Conservation (phyloP, 2,797 vertebrate genomes). For the Sternarchorhynchus goeldii region DNA sequence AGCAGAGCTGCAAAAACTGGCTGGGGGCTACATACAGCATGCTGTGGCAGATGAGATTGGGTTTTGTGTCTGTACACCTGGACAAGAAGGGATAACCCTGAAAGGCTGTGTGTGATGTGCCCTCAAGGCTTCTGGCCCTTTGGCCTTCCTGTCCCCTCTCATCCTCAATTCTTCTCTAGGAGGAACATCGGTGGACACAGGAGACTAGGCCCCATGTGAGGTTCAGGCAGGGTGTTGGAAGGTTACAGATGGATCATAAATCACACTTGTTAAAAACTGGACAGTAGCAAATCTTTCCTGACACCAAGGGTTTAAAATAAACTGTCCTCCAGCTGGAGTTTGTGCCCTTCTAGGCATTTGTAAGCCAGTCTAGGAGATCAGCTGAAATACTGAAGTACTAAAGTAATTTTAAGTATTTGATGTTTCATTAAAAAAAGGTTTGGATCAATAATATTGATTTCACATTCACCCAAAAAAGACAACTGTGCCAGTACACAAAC, state of each 20-base stretch:
- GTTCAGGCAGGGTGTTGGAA: slow-evolving; percentile 15
- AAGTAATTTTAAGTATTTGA: no score
- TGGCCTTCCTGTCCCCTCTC: not conserved
- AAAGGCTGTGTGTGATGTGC: slow-evolving; percentile 44
- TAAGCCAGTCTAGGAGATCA: no score
- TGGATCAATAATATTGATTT: no score
- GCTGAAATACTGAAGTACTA: no score
- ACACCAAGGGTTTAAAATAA: not conserved
- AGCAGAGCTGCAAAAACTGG: slow-evolving; percentile 38
- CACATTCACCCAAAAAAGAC: no score
- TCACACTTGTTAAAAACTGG: not conserved
- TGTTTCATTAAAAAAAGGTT: no score
- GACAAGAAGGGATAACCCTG: slow-evolving; percentile 40
- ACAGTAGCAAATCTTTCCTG: not conserved
- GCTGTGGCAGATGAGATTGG: slow-evolving; percentile 57
- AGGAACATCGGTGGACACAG: not conserved
- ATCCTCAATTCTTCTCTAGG: slow-evolving; percentile 9
- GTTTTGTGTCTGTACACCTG: slow-evolving; percentile 35
- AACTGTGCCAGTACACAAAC: no score
- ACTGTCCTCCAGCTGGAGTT: no score
- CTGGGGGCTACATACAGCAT: slow-evolving; percentile 35
- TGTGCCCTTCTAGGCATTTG: no score
- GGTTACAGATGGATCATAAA: not conserved
- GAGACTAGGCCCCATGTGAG: not conserved
- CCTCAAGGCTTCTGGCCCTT: slow-evolving; percentile 15